Evolutionary conservation across 2,888 invertebrate species (phyloP), one percentile per base, ranked within the genome.

Genomic region (Leptarthrus brevirostris): DNA sequence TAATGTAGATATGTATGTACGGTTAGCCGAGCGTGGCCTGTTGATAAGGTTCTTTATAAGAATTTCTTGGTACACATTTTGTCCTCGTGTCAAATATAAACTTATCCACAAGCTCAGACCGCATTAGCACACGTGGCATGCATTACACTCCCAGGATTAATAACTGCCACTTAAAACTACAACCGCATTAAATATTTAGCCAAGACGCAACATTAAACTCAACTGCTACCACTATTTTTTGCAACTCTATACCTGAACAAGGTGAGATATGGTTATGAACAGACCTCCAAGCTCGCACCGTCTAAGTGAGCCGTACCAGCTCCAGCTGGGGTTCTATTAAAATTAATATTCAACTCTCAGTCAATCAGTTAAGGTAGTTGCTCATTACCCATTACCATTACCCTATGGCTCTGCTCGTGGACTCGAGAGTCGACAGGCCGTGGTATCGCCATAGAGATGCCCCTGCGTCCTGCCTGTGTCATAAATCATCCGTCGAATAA

Each of bases 401-500:
- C 40, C 40, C 18, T 34, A 20, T 20, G 16, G 20, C 5, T 58
- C 34, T 34, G 20, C 16, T 12, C 30, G 58, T 16, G 40, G 36
- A 58, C 20, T 56, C 26, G n/a, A n/a, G n/a, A n/a, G n/a, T n/a
- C n/a, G n/a, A n/a, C n/a, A n/a, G n/a, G n/a, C n/a, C n/a, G n/a
- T n/a, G n/a, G n/a, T n/a, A n/a, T n/a, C n/a, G n/a, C 36, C 20
- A 18, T 3, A 12, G 40, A 3, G 40, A n/a, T 12, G 40, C 40
- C n/a, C 40, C 40, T 30, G 8, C n/a, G 24, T 26, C 6, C 64
- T 8, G 8, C 64, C 44, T 47, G n/a, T 10, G 24, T 40, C 64
- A 47, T 66, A 66, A 66, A 66, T 66, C 64, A 66, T 47, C n/a
- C 14, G 24, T 3, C 12, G n/a, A 64, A 66, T 47, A 66, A 66